Base-by-base conservation (phyloP, 2,888 invertebrate species). In the Tetramorium bicarinatum region DNA sequence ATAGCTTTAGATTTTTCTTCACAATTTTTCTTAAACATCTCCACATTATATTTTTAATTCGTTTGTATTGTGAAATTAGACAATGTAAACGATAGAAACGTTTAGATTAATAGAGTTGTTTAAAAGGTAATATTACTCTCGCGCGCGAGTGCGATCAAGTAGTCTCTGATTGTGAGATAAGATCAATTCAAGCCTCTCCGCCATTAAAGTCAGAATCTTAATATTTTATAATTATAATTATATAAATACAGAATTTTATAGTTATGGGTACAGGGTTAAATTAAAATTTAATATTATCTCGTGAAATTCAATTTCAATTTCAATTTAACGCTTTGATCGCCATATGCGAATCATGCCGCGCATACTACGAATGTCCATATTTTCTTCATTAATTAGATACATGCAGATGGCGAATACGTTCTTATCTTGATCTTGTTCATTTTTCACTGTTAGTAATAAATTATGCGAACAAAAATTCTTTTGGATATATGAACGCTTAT, bases 251-350 rank as follows among this genome's bases (percentile, higher is more conserved):
- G 29, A 29, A 15, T 59, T 34, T 4, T 59, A 54, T 25, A 56
- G 6, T 56, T 64, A 11, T 15, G 21, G 15, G 21, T 29, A 8
- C 2, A 25, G 15, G 47, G 9, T 47, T 34, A 71, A 49, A 54
- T 71, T 54, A 3, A 71, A 11, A 44, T 74, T n/a, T 13, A 67
- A 44, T 62, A 21, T 18, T 62, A 21, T 18, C 13, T 62, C 13
- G 9, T 44, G 1, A 61, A 74, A 61, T 61, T 72, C 13, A 41
- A 74, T 41, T 44, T 29, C 0, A 74, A 41, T 56, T 56, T 72
- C 2, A 25, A 71, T 54, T 52, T 21, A 15, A 52, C 8, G 38
- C 18, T 72, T 72, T 25, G 18, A 72, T 13, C 21, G 4, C 11
- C 41, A 59, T 71, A 3, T 52, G n/a, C n/a, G n/a, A n/a, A n/a